Base-by-base conservation (phyloP, 2,888 invertebrate genomes). In the Spisula subtruncata region DNA sequence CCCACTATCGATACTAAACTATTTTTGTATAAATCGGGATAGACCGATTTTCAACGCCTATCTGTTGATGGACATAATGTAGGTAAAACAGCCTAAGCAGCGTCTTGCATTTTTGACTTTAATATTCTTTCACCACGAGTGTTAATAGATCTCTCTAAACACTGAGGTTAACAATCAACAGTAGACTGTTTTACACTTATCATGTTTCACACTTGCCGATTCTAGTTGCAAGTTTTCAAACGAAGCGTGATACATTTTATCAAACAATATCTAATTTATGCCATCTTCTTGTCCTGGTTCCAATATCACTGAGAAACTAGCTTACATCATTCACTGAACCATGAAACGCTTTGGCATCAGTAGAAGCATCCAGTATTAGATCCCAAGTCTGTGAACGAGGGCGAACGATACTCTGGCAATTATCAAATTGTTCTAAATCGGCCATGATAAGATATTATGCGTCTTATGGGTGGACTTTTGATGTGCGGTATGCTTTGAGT, bases 381-480 rank as follows among this genome's bases (percentile, higher is more conserved):
- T 89, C 71, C 56, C 71, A 84, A 60, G 80, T 82, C 91, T 89
- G 88, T 88, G 88, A 66, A 60, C 85, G 89, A 81, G 87, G 86
- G 88, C 86, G 88, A 66, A 60, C 85, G 89, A 81, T 89, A 87
- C 85, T 71, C 75, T n/a, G 75, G 87, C 91, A 91, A 91, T 91
- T 89, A 90, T 89, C 91, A 91, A 91, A 91, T 91, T 91, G 91
- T 91, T 91, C 86, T 80, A 89, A 88, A 85, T 83, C 86, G 89
- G 18, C 82, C 85, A 54, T 88, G 91, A 91, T 91, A 89, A 88
- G 89, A 91, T 91, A 83, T 56, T 46, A 54, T 32, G 60, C 54
- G 80, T 89, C 82, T 51, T 66, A 71, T 83, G 85, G 89, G 87
- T 71, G 86, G 86, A 88, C 51, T 87, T 85, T 83, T 60, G 66